phyloP scores from a whole-genome alignment of 2,797 vertebrate species.

The Trichosurus vulpecula region DNA sequence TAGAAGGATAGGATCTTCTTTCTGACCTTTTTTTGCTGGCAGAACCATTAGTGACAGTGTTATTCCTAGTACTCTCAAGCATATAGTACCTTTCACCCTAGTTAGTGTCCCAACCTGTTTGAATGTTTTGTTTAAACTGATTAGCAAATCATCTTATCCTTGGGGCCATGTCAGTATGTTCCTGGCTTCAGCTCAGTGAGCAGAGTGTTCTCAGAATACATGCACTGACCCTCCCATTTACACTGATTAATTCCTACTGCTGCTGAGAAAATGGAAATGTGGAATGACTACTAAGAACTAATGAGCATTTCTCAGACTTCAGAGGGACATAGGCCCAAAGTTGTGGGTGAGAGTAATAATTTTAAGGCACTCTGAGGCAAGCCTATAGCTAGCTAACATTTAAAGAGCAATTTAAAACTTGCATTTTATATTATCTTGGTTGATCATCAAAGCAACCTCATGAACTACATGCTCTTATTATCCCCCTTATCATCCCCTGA shows the following conservation, averaged over 20 bases:
- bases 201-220: not conserved
- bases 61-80: no score
- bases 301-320: not conserved
- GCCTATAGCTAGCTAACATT: not conserved
- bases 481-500: no score
- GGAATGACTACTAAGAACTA: not conserved
- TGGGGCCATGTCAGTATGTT: no score
- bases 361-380: not conserved
- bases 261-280: not conserved
- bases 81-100: no score
- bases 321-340: not conserved
- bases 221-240: not conserved
- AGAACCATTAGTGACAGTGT: not conserved
- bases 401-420: not conserved
- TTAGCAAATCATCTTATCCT: no score
- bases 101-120: no score
- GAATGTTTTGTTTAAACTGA: no score
- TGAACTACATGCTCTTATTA: not conserved
- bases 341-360: not conserved
- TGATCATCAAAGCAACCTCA: not conserved
- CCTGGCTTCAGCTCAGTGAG: no score
- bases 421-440: not conserved
- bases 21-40: not conserved
- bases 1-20: not conserved
- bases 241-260: not conserved